phyloP scores from a whole-genome alignment of 2,113 vertebrate genomes.

The Sialia sialis region DNA sequence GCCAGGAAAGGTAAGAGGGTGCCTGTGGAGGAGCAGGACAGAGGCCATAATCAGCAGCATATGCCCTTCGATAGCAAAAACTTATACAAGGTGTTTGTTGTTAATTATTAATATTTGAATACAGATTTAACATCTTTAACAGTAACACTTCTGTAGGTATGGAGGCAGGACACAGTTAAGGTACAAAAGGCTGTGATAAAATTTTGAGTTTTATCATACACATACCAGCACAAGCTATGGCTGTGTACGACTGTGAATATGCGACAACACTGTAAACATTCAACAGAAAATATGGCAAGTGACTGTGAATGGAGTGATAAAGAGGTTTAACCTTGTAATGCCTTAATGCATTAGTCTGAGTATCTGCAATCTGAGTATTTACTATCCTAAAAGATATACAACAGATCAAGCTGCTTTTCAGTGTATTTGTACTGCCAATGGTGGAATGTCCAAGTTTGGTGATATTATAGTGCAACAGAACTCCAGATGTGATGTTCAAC shows the following conservation, averaged over 20 bases:
- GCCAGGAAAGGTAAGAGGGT: neutral
- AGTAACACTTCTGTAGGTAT: neutral
- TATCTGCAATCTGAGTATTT: neutral
- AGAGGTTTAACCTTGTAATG: neutral
- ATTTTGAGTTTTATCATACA: neutral
- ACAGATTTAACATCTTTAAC: neutral
- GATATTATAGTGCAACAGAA: neutral
- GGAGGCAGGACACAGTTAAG: neutral
- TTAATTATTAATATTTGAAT: conserved; percentile 37
- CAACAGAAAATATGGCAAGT: neutral
- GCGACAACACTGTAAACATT: neutral
- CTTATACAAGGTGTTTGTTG: neutral
- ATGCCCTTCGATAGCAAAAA: neutral
- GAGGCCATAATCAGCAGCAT: neutral
- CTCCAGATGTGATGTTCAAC: neutral
- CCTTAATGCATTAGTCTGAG: neutral
- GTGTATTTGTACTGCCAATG: neutral
- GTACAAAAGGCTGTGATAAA: neutral
- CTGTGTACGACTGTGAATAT: neutral
- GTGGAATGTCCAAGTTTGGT: neutral
- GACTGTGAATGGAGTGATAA: neutral
- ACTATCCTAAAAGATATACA: neutral
- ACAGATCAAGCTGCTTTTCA: neutral
- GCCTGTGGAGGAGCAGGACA: neutral
- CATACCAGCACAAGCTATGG: neutral